Evolutionary conservation across 2,113 vertebrate species (phyloP).

Genomic region (Nyctereutes procyonoides): DNA sequence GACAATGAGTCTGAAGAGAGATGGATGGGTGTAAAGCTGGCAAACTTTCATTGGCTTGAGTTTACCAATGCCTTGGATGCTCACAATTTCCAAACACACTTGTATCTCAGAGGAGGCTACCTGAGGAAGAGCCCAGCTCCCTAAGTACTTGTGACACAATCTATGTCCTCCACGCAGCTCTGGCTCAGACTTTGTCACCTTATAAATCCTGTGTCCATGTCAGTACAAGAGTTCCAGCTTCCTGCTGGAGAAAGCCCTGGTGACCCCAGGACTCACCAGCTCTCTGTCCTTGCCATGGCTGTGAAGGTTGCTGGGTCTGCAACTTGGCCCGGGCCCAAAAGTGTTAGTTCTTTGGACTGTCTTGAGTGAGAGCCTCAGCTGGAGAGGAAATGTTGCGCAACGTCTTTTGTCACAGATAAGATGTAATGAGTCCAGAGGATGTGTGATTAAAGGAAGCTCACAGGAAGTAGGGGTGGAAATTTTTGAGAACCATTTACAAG

Average conservation of each 20-base stretch:
- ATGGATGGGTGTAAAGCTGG: background rate
- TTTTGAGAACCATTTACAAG: slow-evolving; percentile 64
- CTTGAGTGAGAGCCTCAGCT: slow-evolving; percentile 67
- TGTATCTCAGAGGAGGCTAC: background rate
- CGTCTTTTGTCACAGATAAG: slow-evolving; percentile 84
- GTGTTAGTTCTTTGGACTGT: slow-evolving; percentile 27
- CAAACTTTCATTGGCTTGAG: background rate
- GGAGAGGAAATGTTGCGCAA: slow-evolving; percentile 79
- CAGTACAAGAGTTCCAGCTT: slow-evolving; percentile 62
- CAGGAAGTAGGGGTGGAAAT: slow-evolving; percentile 70
- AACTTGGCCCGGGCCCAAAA: background rate
- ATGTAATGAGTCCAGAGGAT: slow-evolving; percentile 77
- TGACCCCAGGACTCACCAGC: slow-evolving; percentile 66
- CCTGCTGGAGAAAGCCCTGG: slow-evolving; percentile 71
- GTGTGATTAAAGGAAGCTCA: slow-evolving; percentile 76
- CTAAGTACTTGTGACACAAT: fast-evolving
- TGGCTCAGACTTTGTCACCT: background rate
- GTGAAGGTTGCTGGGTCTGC: background rate
- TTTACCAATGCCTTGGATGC: background rate
- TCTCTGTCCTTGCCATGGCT: background rate
- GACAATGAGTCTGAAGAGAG: background rate
- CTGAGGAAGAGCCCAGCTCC: background rate
- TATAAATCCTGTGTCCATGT: slow-evolving; percentile 54
- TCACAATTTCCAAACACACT: background rate
- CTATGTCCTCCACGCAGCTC: background rate